phyloP scores from a whole-genome alignment of 2,888 invertebrate genomes.

The Pheosia tremula region DNA sequence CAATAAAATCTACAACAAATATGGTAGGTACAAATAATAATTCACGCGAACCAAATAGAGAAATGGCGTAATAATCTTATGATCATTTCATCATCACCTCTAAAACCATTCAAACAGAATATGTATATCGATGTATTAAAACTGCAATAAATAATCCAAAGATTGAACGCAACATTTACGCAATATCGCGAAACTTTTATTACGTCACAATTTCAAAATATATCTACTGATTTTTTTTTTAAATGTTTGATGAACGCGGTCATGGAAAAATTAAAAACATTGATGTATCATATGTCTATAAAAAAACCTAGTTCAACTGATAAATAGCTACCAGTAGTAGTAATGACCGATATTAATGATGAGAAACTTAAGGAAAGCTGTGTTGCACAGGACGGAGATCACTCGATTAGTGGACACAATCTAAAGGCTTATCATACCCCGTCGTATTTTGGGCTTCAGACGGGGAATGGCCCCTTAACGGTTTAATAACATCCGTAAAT shows the following conservation, averaged over 20 bases:
- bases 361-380: too few relatives aligned
- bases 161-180: constrained; percentile 2
- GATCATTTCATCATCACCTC: constrained; percentile 1
- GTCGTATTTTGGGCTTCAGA: constrained; percentile 7
- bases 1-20: not conserved
- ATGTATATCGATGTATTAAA: not conserved
- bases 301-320: too few relatives aligned
- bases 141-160: not conserved
- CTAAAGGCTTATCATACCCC: not conserved
- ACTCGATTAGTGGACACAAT: too few relatives aligned
- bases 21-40: not conserved
- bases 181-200: not conserved
- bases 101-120: not conserved
- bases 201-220: not conserved
- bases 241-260: not conserved
- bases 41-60: not conserved
- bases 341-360: too few relatives aligned
- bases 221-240: not conserved
- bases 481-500: constrained; percentile 14
- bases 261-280: not conserved
- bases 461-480: constrained; percentile 10
- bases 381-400: too few relatives aligned
- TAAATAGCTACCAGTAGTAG: too few relatives aligned
- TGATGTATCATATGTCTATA: not conserved
- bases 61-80: not conserved